Evolutionary conservation across 2,797 vertebrate genomes (phyloP), one percentile per base, ranked within the genome.

Genomic region (Mus caroli): DNA sequence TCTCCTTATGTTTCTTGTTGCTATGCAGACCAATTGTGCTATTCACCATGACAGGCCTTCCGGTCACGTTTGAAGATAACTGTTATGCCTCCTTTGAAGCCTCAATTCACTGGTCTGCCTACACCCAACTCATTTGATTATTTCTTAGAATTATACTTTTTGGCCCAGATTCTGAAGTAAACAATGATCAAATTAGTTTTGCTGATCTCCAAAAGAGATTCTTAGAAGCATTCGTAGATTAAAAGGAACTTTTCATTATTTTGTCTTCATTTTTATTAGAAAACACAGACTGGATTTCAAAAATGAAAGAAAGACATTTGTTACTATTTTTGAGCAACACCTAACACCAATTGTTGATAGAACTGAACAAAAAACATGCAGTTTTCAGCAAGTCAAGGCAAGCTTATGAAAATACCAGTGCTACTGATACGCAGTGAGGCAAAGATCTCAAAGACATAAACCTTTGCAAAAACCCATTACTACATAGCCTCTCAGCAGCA

Each of bases 121-220:
- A 58, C 4, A 90, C 19, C 4, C n/a, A 77, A 20, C 17, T 67
- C 43, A 90, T 64, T 82, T 24, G 40, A 50, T 73, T 93, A 84
- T 69, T 64, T 91, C 76, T 73, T 91, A 50, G 17, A 88, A 69
- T 15, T 94, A 60, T 12, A 26, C 75, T 37, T 77, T 91, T 88
- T 56, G 78, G 83, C 3, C 28, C 14, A 15, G 15, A 40, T 88
- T 88, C 58, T 88, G 87, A 91, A 78, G 43, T 15, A 88, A 52
- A 20, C 52, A 77, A 60, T 43, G 17, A 67, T 76, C 87, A 86
- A 69, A 58, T 75, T 79, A 37, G 13, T 89, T 50, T 85, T 85
- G 71, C 26, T 78, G n/a, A 85, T 34, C 31, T 84, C 54, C 76
- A 77, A 69, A 37, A 58, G 46, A 86, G 37, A 75, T 52, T 86